Evolutionary conservation across 2,888 invertebrate species (phyloP).

Genomic region (Rotaria sp.): DNA sequence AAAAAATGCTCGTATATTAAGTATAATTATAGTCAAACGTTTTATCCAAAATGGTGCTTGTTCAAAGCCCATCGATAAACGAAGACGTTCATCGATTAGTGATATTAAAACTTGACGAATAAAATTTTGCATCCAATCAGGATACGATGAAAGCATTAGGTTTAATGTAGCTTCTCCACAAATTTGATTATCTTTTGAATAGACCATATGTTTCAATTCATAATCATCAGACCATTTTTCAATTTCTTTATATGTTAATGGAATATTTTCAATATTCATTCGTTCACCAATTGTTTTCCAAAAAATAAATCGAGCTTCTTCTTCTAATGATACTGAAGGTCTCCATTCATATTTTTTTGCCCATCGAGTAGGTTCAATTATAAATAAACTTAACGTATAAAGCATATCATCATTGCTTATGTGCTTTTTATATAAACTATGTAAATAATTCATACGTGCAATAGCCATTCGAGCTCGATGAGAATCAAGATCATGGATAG

Average conservation of each 20-base stretch:
- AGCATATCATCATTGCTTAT: background rate
- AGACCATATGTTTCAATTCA: background rate
- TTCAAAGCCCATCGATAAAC: background rate
- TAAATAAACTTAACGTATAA: background rate
- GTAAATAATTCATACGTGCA: background rate
- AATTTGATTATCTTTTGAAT: background rate
- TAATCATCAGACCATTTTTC: background rate
- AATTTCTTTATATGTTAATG: background rate
- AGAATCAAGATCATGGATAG: background rate
- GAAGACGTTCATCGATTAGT: background rate
- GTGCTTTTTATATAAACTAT: background rate
- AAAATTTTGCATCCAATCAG: background rate
- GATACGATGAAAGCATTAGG: background rate
- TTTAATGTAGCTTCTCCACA: background rate
- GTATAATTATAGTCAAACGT: background rate
- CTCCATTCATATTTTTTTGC: background rate
- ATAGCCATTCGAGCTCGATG: background rate
- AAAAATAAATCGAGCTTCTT: background rate
- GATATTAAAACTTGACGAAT: background rate
- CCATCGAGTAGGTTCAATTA: background rate
- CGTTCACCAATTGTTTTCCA: background rate
- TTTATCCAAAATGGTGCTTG: background rate
- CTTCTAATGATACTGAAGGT: background rate
- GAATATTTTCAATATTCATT: background rate
- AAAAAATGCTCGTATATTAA: background rate